These are phyloP conservation scores for Larimichthys crocea DNA, from an alignment of 2,113 vertebrate genomes.

Conservation along the genomic window DNA sequence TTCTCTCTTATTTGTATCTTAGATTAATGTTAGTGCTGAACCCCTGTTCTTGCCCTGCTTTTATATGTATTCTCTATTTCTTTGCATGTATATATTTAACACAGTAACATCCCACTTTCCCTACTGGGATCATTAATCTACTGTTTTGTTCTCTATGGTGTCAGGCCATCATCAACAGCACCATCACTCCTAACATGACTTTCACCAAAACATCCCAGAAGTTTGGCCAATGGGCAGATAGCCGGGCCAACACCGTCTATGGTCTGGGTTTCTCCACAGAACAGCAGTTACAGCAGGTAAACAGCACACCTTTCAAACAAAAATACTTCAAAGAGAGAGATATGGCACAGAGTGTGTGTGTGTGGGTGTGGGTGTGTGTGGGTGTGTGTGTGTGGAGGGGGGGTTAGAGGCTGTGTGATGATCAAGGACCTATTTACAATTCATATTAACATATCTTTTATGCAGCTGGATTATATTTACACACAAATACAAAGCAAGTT, in stretches of 20 bases:
- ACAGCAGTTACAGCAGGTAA: slow-evolving; percentile 94
- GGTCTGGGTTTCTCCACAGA: slow-evolving; percentile 95
- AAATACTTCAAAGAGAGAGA: not conserved
- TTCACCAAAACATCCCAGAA: slow-evolving; percentile 99
- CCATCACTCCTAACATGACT: slow-evolving; percentile 97
- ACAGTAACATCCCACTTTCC: not conserved
- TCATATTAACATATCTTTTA: slow-evolving; percentile 1
- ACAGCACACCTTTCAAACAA: not conserved
- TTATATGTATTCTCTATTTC: not conserved
- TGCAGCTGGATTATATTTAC: not conserved
- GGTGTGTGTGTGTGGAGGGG: not conserved
- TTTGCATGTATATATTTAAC: not conserved
- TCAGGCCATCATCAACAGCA: slow-evolving; percentile 98
- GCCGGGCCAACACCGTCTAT: slow-evolving; percentile 95
- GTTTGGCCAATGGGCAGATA: slow-evolving; percentile 98
- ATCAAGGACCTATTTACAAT: not conserved
- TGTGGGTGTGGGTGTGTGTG: too few relatives aligned
- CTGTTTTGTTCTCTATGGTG: not conserved
- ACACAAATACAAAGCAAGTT: not conserved
- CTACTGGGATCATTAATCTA: not conserved
- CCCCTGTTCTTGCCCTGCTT: not conserved
- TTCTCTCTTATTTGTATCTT: not conserved
- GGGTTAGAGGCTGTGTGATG: not conserved
- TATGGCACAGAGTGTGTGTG: too few relatives aligned
- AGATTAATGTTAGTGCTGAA: not conserved